A percentile compares a stretch with the other conserved stretches of the same genome.
Evolutionary conservation across 2,888 invertebrate genomes (phyloP).

Genomic region (Hypselothyrea guttata): DNA sequence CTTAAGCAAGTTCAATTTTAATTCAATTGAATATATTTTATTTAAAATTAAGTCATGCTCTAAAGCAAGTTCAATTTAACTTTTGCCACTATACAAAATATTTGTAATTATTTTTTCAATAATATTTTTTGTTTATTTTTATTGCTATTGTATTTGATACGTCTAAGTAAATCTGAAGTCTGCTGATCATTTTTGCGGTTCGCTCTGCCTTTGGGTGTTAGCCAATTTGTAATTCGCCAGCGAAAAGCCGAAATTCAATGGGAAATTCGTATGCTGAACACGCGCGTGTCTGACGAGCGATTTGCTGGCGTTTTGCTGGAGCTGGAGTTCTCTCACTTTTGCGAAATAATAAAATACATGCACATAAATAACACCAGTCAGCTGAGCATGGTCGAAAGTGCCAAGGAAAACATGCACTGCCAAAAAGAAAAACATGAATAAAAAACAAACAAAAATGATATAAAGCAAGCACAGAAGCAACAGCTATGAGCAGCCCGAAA

Average conservation of each 20-base stretch:
- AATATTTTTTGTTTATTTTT: not conserved
- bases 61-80: too few relatives aligned
- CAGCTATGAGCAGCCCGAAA: slow-evolving; percentile 38
- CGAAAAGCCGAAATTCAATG: slow-evolving; percentile 27
- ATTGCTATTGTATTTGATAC: not conserved
- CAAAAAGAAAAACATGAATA: slow-evolving; percentile 29
- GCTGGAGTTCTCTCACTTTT: slow-evolving; percentile 23
- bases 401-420: slow-evolving; percentile 10
- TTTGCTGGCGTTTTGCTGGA: slow-evolving; percentile 60
- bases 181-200: not conserved
- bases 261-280: slow-evolving; percentile 69
- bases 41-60: too few relatives aligned
- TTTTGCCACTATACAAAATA: too few relatives aligned
- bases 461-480: slow-evolving; percentile 47
- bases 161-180: too few relatives aligned
- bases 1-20: too few relatives aligned
- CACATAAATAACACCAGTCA: slow-evolving; percentile 69
- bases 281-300: slow-evolving; percentile 60
- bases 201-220: slow-evolving; percentile 15
- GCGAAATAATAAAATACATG: slow-evolving; percentile 59
- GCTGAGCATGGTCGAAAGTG: slow-evolving; percentile 27
- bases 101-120: too few relatives aligned
- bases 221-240: slow-evolving; percentile 56
- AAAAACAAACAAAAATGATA: slow-evolving; percentile 65
- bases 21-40: too few relatives aligned